These are phyloP conservation scores for Chaetodon trifascialis DNA, from an alignment of 2,113 vertebrate species.

Conservation along the genomic window DNA sequence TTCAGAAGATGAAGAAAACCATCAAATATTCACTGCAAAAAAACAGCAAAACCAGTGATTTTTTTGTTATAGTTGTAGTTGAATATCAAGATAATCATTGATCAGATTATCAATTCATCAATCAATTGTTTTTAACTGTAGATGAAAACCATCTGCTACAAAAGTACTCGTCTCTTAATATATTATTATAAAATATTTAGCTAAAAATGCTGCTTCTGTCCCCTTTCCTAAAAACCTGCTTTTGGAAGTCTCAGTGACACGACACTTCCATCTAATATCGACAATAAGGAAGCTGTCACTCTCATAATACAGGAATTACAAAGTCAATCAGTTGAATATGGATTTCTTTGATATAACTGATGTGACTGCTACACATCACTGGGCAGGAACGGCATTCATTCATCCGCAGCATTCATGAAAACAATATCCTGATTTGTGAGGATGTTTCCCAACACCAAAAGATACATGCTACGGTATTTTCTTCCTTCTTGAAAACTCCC, in stretches of 20 bases:
- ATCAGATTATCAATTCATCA: background rate
- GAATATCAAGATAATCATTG: too few relatives aligned
- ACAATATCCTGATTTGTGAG: slow-evolving; percentile 52
- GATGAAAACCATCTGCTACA: background rate
- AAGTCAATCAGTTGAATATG: slow-evolving; percentile 9
- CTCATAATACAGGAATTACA: slow-evolving; percentile 17
- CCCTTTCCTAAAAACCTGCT: background rate
- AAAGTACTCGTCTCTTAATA: background rate
- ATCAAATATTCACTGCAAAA: background rate
- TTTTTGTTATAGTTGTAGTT: too few relatives aligned
- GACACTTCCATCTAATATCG: slow-evolving; percentile 1
- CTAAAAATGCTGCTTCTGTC: background rate
- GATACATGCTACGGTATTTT: slow-evolving; percentile 43
- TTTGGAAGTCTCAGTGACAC: background rate
- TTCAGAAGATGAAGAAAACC: background rate
- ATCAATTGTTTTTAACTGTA: background rate
- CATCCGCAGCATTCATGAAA: slow-evolving; percentile 28
- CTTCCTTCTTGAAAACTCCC: slow-evolving; percentile 34
- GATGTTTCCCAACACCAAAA: slow-evolving; percentile 51
- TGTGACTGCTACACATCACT: slow-evolving; percentile 23
- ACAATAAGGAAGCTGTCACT: slow-evolving; percentile 24
- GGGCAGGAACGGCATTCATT: background rate
- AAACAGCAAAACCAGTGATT: background rate
- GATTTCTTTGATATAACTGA: slow-evolving; percentile 38
- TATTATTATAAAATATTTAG: background rate